A percentile compares a stretch with the other conserved stretches of the same genome.
These are phyloP conservation scores for Eudasyphora cyanicolor DNA, from an alignment of 2,888 invertebrate species.

Conservation along the genomic window DNA sequence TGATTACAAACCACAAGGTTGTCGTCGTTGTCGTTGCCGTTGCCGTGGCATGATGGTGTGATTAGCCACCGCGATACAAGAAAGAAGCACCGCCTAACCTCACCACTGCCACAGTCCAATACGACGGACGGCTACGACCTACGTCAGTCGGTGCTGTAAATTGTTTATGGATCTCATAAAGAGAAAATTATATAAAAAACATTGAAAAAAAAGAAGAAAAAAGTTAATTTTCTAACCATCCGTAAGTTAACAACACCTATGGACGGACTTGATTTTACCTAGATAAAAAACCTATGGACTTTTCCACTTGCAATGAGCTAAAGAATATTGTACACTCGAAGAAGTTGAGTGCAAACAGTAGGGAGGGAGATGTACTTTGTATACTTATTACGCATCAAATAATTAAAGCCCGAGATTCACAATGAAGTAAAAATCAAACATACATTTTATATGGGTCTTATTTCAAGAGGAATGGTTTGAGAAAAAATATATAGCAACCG, in stretches of 20 bases:
- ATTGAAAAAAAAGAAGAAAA: neutral
- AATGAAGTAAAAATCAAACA: too few relatives aligned
- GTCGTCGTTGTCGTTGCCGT: too few relatives aligned
- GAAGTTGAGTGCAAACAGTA: too few relatives aligned
- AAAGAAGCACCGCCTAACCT: neutral
- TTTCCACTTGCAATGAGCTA: neutral
- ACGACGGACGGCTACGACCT: neutral
- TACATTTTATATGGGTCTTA: too few relatives aligned
- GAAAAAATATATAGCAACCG: too few relatives aligned
- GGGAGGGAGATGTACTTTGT: too few relatives aligned
- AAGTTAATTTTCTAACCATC: neutral
- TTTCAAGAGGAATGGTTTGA: too few relatives aligned
- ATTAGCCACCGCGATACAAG: slow-evolving; percentile 13
- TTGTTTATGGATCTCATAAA: slow-evolving; percentile 11
- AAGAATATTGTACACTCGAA: too few relatives aligned
- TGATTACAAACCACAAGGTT: slow-evolving; percentile 29
- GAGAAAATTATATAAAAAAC: slow-evolving; percentile 8
- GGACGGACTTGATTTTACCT: neutral
- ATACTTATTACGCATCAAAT: too few relatives aligned
- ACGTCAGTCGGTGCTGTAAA: slow-evolving; percentile 7
- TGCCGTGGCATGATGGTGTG: slow-evolving; percentile 12
- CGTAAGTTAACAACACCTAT: neutral
- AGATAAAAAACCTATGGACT: neutral
- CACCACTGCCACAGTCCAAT: neutral
- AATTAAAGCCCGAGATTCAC: too few relatives aligned